A percentile compares a stretch with the other conserved stretches of the same genome.
These are phyloP conservation scores for Scomberomorus guttatus DNA, from an alignment of 2,797 vertebrate species.

Conservation along the genomic window DNA sequence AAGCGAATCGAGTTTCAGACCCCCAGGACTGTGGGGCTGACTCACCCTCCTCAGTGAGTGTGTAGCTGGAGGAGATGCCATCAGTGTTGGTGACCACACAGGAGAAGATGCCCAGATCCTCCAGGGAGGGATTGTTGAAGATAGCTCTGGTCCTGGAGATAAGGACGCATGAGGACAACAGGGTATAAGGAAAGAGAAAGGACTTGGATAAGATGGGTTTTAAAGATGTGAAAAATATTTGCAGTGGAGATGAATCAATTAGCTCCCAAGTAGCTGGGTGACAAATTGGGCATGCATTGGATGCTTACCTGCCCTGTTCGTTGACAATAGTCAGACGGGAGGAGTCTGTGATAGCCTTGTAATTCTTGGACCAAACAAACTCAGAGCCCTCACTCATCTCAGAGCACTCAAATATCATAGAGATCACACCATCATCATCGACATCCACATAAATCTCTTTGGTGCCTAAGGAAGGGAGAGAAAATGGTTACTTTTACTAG, in stretches of 20 bases:
- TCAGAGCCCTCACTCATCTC: slow-evolving; percentile 91
- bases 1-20: slow-evolving; percentile 28
- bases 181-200: slow-evolving; percentile 6
- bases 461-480: slow-evolving; percentile 85
- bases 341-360: slow-evolving; percentile 90
- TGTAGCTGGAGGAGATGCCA: slow-evolving; percentile 94
- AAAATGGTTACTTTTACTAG: not conserved
- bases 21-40: slow-evolving; percentile 33
- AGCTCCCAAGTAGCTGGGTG: not conserved
- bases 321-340: slow-evolving; percentile 89
- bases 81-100: slow-evolving; percentile 94
- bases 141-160: slow-evolving; percentile 90
- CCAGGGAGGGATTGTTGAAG: slow-evolving; percentile 93
- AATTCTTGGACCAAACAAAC: slow-evolving; percentile 98
- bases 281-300: not conserved
- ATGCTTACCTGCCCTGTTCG: slow-evolving; percentile 91
- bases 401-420: slow-evolving; percentile 95
- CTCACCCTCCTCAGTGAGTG: slow-evolving; percentile 95
- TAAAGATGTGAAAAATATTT: not conserved
- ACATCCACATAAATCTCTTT: slow-evolving; percentile 93
- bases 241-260: not conserved
- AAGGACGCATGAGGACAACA: slow-evolving; percentile 8
- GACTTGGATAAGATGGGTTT: not conserved
- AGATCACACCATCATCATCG: slow-evolving; percentile 95
- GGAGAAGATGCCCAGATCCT: slow-evolving; percentile 95